Conservation (phyloP, 2,113 vertebrate genomes). For the Carassius auratus region DNA sequence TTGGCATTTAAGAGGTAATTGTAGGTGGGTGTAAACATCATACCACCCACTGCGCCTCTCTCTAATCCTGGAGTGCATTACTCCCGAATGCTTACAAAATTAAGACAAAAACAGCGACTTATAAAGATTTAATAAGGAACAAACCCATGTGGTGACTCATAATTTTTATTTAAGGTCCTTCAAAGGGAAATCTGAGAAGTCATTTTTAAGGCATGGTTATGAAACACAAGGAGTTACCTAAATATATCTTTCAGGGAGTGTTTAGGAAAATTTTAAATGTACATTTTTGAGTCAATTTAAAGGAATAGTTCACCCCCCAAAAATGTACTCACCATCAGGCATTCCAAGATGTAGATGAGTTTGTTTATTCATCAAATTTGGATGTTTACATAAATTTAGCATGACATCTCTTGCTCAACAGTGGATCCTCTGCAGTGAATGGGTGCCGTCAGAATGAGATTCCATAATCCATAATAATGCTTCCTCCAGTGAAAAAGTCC, state of each 20-base stretch:
- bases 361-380: background rate
- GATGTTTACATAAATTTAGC: background rate
- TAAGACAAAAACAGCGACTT: conserved; percentile 37
- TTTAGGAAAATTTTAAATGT: background rate
- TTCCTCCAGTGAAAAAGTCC: too few relatives aligned
- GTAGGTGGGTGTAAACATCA: conserved; percentile 48
- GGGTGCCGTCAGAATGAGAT: background rate
- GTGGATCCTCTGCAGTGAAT: background rate
- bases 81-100: conserved; percentile 14
- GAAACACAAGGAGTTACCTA: background rate
- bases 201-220: background rate
- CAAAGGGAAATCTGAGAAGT: background rate
- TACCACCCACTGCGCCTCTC: conserved; percentile 25
- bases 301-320: too few relatives aligned
- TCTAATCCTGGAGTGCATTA: conserved; percentile 36
- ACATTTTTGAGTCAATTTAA: too few relatives aligned
- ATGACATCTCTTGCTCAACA: too few relatives aligned
- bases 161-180: conserved; percentile 14
- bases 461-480: too few relatives aligned
- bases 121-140: conserved; percentile 48
- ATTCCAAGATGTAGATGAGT: background rate
- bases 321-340: background rate
- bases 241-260: background rate
- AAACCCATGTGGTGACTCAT: conserved; percentile 42
- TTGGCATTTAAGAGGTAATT: conserved; percentile 47